A percentile compares a stretch with the other conserved stretches of the same genome.
These are phyloP conservation scores for Muschampia plurimacula DNA, from an alignment of 2,888 invertebrate species.

Conservation along the genomic window DNA sequence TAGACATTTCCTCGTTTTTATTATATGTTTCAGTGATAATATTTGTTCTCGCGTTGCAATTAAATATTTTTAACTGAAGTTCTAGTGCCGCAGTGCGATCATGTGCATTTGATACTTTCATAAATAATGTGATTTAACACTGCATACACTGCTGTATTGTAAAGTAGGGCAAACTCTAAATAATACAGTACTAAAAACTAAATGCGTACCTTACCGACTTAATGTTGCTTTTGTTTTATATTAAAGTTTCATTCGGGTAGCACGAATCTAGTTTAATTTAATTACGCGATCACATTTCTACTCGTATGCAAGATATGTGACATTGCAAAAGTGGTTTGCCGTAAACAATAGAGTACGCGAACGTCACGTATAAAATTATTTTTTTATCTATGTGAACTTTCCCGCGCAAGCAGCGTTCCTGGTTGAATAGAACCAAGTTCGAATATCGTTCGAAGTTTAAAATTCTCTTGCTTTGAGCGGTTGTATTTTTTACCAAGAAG, in stretches of 20 bases:
- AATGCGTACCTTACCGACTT: background rate
- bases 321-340: slow-evolving; percentile 28
- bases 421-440: slow-evolving; percentile 24
- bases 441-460: slow-evolving; percentile 24
- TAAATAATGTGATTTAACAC: slow-evolving; percentile 36
- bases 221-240: background rate
- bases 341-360: slow-evolving; percentile 36
- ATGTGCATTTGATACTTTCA: slow-evolving; percentile 54
- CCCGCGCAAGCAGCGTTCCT: slow-evolving; percentile 25
- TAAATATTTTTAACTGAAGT: slow-evolving; percentile 42
- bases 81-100: slow-evolving; percentile 68
- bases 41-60: slow-evolving; percentile 27
- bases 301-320: slow-evolving; percentile 29
- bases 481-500: slow-evolving; percentile 7
- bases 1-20: slow-evolving; percentile 35
- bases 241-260: background rate
- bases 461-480: slow-evolving; percentile 3
- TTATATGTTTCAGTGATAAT: slow-evolving; percentile 34
- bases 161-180: slow-evolving; percentile 48
- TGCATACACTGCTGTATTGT: slow-evolving; percentile 24
- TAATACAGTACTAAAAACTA: background rate
- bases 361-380: slow-evolving; percentile 23
- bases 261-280: slow-evolving; percentile 25
- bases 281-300: slow-evolving; percentile 34
- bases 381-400: slow-evolving; percentile 34